Evolutionary conservation across 2,113 vertebrate species (phyloP), one percentile per base, ranked within the genome.

Genomic region (Cyanoderma ruficeps): DNA sequence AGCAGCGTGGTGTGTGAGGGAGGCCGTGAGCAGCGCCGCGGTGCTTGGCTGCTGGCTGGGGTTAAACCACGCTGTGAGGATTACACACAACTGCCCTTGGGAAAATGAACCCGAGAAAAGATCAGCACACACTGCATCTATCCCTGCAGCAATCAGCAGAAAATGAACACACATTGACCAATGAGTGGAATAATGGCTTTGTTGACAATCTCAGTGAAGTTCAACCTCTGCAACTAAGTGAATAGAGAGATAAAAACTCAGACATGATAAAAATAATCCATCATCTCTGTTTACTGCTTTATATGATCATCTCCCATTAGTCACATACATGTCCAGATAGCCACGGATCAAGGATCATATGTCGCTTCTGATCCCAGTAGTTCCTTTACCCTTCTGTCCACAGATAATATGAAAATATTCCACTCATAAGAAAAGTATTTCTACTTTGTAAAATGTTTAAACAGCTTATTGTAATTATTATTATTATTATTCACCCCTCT

Each of bases 131-230:
- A 42, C 42, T 11, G 57, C 84, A 95, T 96, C 4, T 55, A 83
- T 92, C 96, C 83, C 44, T 10, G 25, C 88, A 92, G 91, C 93
- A 97, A 88, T 87, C 77, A 89, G 87, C 81, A 96, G 95, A 96
- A 97, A 97, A 97, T 95, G 84, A 97, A 90, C 90, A 90, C 7
- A 22, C 75, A 96, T 56, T 96, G 96, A 92, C 94, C 97, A 96
- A 70, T 71, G 95, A 97, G 90, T 77, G 88, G 96, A 98, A 98
- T 97, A 97, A 98, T 94, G 92, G 80, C 80, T 97, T 93, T 97
- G 97, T 88, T 98, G 97, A 97, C 94, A 95, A 65, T 65, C 81
- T 96, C 87, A 77, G 60, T 19, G 50, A 80, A 67, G 46, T 85
- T 97, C 88, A 96, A 46, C 78, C 69, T 93, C 67, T 85, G 76